Evolutionary conservation across 1,140 invertebrate genomes (phyloP).

Genomic region (Ceratina australensis): DNA sequence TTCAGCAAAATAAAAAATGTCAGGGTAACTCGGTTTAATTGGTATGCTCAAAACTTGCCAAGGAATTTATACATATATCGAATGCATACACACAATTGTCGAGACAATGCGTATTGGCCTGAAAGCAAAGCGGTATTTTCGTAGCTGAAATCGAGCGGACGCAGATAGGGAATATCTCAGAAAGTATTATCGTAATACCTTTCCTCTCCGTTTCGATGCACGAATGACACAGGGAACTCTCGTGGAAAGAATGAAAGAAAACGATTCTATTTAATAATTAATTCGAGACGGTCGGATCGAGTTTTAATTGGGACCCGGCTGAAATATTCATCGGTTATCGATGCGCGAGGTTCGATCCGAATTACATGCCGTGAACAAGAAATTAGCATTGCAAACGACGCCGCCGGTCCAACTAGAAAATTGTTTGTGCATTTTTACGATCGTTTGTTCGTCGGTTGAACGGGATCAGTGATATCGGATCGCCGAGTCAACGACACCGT

Average conservation of each 20-base stretch:
- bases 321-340: conserved; percentile 12
- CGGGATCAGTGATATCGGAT: not conserved
- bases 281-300: too few species aligned
- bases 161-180: not conserved
- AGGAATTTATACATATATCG: conserved; percentile 1
- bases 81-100: not conserved
- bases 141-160: conserved; percentile 3
- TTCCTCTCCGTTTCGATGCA: not conserved
- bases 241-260: not conserved
- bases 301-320: too few species aligned
- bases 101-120: conserved; percentile 36
- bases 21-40: conserved; percentile 26
- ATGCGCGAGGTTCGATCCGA: not conserved
- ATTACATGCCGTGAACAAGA: not conserved
- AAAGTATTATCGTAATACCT: not conserved
- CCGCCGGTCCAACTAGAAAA: not conserved
- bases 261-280: not conserved
- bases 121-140: conserved; percentile 28
- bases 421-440: conserved; percentile 13
- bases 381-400: conserved; percentile 6
- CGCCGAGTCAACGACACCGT: not conserved
- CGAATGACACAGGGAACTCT: not conserved
- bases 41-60: conserved; percentile 2
- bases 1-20: not conserved
- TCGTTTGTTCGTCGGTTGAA: not conserved